Base-by-base conservation (phyloP, 2,797 vertebrate genomes). In the Gallirallus australis region DNA sequence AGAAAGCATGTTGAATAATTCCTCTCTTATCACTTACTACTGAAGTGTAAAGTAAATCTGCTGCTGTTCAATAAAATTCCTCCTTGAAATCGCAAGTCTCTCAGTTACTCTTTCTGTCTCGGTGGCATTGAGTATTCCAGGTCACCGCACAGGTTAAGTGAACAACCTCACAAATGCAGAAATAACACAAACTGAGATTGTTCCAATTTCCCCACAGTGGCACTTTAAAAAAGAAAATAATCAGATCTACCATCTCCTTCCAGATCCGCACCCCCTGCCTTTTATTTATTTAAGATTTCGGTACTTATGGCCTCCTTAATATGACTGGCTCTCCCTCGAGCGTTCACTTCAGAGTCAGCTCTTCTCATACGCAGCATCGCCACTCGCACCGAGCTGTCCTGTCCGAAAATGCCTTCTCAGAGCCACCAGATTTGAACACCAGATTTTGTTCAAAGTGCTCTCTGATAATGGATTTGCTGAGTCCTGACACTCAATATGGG, bases 81-180 rank as follows among this genome's bases (percentile, higher is more conserved):
- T 85, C 72, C 86, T 90, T 65, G 71, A 94, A 97, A 94, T 94
- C 89, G 33, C 52, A 86, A 94, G 90, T 93, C 96, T 94, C 96
- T 33, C 91, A 85, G 77, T 94, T 96, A 94, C 97, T 90, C 89
- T 93, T 94, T 94, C 95, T 93, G 97, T 98, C 97, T 96, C 96
- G 60, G 85, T 59, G 64, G 97, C 94, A 90, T 78, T 90, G 97
- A 98, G 91, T 66, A 97, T 98, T 98, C 96, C 97, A 98, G 98
- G 98, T 99, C 98, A 98, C 88, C 3, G 97, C 97, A 97, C 97
- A 92, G 98, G 98, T 98, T 98, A 99, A 99, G 97, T 96, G 98
- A 98, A 97, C 97, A 97, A 97, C 95, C 97, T 98, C 95, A 90
- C 96, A 97, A 98, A 97, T 89, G 96, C 89, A 96, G 96, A 97